Percentiles rank a stretch among this genome's conserved stretches.
Conservation (phyloP, 2,888 invertebrate genomes). For the Melanophora roralis region DNA sequence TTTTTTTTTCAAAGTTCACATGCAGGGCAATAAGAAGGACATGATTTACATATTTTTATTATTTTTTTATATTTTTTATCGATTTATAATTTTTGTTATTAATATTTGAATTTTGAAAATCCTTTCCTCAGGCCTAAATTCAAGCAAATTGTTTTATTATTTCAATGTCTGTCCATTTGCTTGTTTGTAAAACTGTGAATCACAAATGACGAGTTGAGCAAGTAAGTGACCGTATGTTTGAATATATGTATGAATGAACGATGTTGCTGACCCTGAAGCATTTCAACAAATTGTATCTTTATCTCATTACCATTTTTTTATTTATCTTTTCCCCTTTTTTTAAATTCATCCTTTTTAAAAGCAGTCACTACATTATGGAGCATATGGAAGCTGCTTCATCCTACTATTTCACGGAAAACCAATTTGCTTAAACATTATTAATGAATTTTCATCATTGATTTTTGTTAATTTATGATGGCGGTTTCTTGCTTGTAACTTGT, state of each 20-base stretch:
- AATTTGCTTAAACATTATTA: constrained; percentile 47
- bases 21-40: no score
- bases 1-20: no score
- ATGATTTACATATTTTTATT: background rate
- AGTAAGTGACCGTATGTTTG: background rate
- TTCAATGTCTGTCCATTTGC: background rate
- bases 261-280: constrained; percentile 56
- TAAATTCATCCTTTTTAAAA: background rate
- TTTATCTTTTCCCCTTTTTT: constrained; percentile 1
- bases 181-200: background rate
- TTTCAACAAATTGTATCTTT: constrained; percentile 62
- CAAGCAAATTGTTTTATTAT: background rate
- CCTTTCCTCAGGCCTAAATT: constrained; percentile 57
- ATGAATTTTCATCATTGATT: constrained; percentile 12
- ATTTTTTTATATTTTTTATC: background rate
- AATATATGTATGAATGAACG: background rate
- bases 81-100: constrained; percentile 28
- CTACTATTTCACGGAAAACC: constrained; percentile 32
- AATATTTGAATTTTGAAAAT: constrained; percentile 52
- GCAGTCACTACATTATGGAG: background rate
- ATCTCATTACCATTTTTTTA: constrained; percentile 59
- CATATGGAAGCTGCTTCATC: constrained; percentile 36
- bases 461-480: constrained; percentile 42
- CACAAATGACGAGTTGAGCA: background rate
- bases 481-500: background rate